Evolutionary conservation across 2,888 invertebrate species (phyloP).

Genomic region (Tridacna crocea): DNA sequence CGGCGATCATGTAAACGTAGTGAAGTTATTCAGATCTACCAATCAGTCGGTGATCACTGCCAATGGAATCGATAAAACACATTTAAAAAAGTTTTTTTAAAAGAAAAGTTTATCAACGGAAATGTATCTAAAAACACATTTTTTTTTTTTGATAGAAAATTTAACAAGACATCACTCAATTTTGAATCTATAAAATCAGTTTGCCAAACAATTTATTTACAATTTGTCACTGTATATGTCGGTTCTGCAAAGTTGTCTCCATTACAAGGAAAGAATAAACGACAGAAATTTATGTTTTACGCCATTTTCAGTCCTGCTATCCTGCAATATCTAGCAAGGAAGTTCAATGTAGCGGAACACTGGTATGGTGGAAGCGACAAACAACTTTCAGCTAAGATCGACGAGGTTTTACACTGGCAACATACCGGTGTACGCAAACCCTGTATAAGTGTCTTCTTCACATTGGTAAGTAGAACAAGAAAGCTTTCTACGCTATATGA

Average conservation of each 20-base stretch:
- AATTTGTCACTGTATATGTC: too few species aligned
- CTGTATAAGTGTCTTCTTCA: neutral
- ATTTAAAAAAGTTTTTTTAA: too few species aligned
- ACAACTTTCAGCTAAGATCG: slow-evolving; percentile 87
- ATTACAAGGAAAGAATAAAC: neutral
- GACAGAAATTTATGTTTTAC: neutral
- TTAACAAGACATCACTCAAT: too few species aligned
- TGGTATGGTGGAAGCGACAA: slow-evolving; percentile 88
- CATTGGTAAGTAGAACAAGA: neutral
- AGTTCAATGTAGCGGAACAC: slow-evolving; percentile 85
- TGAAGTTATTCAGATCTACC: neutral
- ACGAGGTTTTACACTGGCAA: slow-evolving; percentile 91
- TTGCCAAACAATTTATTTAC: too few species aligned
- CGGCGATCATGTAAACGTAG: neutral
- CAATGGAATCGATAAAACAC: too few species aligned
- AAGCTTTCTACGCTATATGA: too few species aligned
- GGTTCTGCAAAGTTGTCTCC: too few species aligned
- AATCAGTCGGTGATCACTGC: neutral
- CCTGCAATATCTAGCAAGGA: slow-evolving; percentile 87
- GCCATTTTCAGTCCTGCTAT: slow-evolving; percentile 88
- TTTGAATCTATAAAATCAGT: too few species aligned
- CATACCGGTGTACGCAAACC: slow-evolving; percentile 83
- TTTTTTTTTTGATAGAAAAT: too few species aligned
- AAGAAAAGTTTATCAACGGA: too few species aligned
- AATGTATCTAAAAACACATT: too few species aligned